Evolutionary conservation across 1,140 invertebrate species (phyloP).

Genomic region (Latrodectus geometricus): DNA sequence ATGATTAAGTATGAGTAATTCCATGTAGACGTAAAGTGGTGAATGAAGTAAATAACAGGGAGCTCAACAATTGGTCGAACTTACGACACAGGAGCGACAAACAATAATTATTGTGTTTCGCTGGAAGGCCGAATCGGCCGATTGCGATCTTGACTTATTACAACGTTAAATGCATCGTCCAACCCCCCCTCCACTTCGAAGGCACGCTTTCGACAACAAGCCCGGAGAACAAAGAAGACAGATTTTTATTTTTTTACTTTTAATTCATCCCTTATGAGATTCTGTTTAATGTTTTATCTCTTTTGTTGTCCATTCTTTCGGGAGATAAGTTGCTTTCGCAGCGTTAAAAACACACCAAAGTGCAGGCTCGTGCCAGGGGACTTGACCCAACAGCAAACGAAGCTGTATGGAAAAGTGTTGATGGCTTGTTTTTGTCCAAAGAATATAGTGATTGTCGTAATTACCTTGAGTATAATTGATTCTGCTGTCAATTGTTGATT

Average conservation of each 20-base stretch:
- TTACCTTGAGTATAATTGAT: background rate
- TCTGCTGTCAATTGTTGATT: background rate
- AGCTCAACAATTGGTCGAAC: slow-evolving; percentile 44
- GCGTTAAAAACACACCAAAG: background rate
- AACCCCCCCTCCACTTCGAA: background rate
- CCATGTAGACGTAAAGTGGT: slow-evolving; percentile 34
- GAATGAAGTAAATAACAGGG: slow-evolving; percentile 16
- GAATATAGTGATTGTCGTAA: background rate
- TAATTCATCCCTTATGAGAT: background rate
- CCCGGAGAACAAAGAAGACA: slow-evolving; percentile 15
- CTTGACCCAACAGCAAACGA: background rate
- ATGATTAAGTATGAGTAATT: slow-evolving; percentile 49
- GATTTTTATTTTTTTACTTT: slow-evolving; percentile 5
- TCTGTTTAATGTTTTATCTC: background rate
- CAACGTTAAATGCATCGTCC: slow-evolving; percentile 30
- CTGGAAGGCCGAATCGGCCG: slow-evolving; percentile 32
- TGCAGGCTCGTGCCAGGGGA: slow-evolving; percentile 3
- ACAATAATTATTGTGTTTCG: slow-evolving; percentile 59
- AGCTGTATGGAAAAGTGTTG: background rate
- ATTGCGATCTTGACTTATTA: slow-evolving; percentile 54
- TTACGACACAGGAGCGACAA: slow-evolving; percentile 52
- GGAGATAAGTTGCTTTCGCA: background rate
- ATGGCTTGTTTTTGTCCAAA: background rate
- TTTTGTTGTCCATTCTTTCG: background rate
- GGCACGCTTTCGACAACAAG: background rate